These are phyloP conservation scores for Nemotelus pantherinus DNA, from an alignment of 2,888 invertebrate genomes.

Conservation along the genomic window DNA sequence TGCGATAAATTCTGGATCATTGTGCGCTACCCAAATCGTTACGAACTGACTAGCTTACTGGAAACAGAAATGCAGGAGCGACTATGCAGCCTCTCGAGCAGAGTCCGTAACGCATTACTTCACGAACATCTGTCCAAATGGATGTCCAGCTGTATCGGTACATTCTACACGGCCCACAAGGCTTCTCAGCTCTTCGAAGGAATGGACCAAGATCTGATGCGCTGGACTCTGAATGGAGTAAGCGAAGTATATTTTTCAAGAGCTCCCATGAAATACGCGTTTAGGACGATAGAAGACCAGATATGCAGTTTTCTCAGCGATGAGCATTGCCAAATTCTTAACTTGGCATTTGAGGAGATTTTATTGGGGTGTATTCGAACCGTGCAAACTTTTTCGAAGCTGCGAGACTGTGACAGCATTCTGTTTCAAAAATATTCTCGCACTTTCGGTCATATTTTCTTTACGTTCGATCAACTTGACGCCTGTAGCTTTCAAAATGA, in stretches of 20 bases:
- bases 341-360: conserved; percentile 19
- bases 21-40: conserved; percentile 18
- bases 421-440: background rate
- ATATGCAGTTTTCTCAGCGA: background rate
- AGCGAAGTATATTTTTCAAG: conserved; percentile 9
- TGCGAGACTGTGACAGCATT: background rate
- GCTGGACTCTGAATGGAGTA: conserved; percentile 6
- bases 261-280: conserved; percentile 2
- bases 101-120: background rate
- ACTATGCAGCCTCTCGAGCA: conserved; percentile 1
- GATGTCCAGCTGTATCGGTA: conserved; percentile 4
- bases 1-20: conserved; percentile 17
- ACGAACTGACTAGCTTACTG: background rate
- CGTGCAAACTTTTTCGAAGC: conserved; percentile 9
- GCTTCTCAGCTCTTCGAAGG: conserved; percentile 9
- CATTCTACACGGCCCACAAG: conserved; percentile 25
- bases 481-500: background rate
- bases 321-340: background rate
- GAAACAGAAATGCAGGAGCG: conserved; percentile 20
- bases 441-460: conserved; percentile 26
- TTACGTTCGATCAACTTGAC: conserved; percentile 4
- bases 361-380: conserved; percentile 14
- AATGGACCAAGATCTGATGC: background rate
- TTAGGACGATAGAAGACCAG: background rate
- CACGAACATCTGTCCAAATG: background rate